Conservation (phyloP, 2,888 invertebrate species). For the Yponomeuta evonymella region DNA sequence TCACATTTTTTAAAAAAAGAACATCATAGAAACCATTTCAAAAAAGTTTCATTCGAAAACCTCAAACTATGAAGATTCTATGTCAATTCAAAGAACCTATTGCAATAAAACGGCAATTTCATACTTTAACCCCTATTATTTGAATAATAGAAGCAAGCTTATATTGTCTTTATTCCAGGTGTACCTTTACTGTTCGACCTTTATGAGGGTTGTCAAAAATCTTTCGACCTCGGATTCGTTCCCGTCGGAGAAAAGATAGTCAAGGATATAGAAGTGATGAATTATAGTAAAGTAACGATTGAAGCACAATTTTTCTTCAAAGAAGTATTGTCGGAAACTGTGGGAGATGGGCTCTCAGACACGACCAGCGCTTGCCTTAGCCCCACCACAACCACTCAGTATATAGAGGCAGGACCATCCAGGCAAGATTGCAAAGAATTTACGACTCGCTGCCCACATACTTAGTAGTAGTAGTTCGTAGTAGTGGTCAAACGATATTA, state of each 20-base stretch:
- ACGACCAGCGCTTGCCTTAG: constrained; percentile 57
- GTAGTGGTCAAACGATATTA: no score
- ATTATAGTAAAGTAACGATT: constrained; percentile 73
- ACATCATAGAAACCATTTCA: no score
- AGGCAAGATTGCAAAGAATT: not conserved
- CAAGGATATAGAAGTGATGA: constrained; percentile 75
- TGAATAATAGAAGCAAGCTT: not conserved
- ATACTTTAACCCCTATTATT: not conserved
- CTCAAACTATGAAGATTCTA: no score
- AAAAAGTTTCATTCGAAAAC: no score
- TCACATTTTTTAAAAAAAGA: no score
- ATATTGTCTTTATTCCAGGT: constrained; percentile 34
- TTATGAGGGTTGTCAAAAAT: constrained; percentile 68
- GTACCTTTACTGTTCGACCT: constrained; percentile 61
- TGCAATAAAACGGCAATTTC: no score
- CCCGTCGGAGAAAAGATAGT: constrained; percentile 68
- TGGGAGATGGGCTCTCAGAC: constrained; percentile 47
- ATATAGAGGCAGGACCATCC: constrained; percentile 24
- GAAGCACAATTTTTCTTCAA: constrained; percentile 70
- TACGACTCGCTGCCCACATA: no score
- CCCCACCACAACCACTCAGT: constrained; percentile 26
- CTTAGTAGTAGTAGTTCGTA: no score
- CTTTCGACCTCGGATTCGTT: constrained; percentile 60
- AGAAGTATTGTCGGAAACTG: constrained; percentile 56
- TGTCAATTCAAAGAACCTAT: no score